Evolutionary conservation across 2,888 invertebrate species (phyloP).

Genomic region (Troglohyphantes excavatus): DNA sequence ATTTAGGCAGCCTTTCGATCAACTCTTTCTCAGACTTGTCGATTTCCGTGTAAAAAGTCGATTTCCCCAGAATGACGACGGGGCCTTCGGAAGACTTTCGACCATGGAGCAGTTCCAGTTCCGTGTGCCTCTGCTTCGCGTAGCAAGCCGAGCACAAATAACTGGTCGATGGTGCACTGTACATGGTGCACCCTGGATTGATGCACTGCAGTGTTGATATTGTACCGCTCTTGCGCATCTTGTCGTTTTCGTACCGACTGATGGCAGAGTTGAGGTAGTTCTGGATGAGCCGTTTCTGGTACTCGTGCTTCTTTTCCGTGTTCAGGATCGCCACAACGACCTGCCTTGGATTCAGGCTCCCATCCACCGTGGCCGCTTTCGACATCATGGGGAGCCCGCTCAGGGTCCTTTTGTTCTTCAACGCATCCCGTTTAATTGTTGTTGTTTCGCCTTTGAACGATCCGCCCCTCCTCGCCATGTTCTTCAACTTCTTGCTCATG

Average conservation of each 20-base stretch:
- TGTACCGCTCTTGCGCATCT: constrained; percentile 81
- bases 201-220: constrained; percentile 83
- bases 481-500: constrained; percentile 88
- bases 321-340: constrained; percentile 88
- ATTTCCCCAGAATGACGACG: constrained; percentile 66
- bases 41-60: constrained; percentile 70
- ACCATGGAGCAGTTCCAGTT: constrained; percentile 79
- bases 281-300: constrained; percentile 90
- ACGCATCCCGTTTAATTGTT: constrained; percentile 26
- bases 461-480: constrained; percentile 81
- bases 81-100: constrained; percentile 29
- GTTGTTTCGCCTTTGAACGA: constrained; percentile 79
- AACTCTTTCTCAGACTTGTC: constrained; percentile 49
- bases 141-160: constrained; percentile 84
- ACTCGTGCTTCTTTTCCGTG: constrained; percentile 87
- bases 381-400: constrained; percentile 57
- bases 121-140: constrained; percentile 83
- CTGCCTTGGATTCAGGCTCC: constrained; percentile 82
- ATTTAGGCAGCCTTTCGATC: constrained; percentile 65
- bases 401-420: constrained; percentile 67
- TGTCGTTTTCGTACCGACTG: constrained; percentile 83
- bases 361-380: constrained; percentile 34
- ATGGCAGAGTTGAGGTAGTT: constrained; percentile 90
- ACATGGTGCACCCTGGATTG: constrained; percentile 84
- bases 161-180: constrained; percentile 84